Conservation (phyloP, 2,113 vertebrate genomes). For the Procavia capensis region DNA sequence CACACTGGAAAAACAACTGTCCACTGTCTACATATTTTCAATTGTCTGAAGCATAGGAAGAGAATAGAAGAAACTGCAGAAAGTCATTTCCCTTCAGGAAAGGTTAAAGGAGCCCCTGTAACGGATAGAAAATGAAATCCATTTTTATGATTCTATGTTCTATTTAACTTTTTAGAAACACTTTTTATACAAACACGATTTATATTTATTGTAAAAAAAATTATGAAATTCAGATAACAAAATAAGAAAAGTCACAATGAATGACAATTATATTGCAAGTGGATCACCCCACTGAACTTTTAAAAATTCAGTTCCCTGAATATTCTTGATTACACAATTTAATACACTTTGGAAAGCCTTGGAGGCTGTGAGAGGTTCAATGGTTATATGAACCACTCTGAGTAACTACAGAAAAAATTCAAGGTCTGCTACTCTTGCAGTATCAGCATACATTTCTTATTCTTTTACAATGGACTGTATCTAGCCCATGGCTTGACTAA, state of each 20-base stretch:
- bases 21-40: background rate
- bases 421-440: background rate
- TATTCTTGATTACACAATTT: background rate
- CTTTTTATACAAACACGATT: background rate
- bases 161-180: background rate
- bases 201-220: conserved; percentile 29
- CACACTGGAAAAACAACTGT: background rate
- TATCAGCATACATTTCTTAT: background rate
- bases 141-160: background rate
- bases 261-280: background rate
- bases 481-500: background rate
- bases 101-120: background rate
- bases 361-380: background rate
- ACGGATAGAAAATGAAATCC: background rate
- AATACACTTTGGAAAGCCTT: background rate
- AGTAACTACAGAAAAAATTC: background rate
- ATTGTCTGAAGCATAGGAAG: background rate
- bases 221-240: background rate
- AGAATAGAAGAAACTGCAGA: background rate
- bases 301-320: background rate
- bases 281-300: background rate
- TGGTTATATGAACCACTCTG: background rate
- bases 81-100: background rate
- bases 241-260: background rate
- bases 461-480: background rate